phyloP scores from a whole-genome alignment of 2,113 vertebrate genomes.

The Thamnophis sirtalis region DNA sequence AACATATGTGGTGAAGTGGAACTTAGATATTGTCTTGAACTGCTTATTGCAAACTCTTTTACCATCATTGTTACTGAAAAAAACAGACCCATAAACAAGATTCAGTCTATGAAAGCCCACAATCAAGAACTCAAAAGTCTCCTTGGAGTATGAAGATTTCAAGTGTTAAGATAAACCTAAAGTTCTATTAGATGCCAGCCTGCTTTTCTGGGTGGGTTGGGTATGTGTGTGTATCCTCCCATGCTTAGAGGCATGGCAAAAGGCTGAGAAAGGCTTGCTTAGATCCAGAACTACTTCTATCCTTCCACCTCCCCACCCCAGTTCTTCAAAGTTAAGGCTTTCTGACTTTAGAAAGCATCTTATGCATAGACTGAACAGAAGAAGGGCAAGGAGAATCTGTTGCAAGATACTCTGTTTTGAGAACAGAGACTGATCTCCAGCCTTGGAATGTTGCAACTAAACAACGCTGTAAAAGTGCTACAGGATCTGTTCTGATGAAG shows the following conservation, averaged over 20 bases:
- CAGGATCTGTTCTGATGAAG: background rate
- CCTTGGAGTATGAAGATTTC: background rate
- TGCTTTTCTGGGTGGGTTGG: background rate
- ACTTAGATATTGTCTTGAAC: slow-evolving; percentile 31
- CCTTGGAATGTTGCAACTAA: background rate
- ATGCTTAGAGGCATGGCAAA: background rate
- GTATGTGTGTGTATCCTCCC: background rate
- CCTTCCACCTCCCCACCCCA: background rate
- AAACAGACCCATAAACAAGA: background rate
- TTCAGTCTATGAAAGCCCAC: background rate
- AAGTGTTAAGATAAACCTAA: background rate
- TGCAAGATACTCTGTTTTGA: background rate
- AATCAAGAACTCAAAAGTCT: background rate
- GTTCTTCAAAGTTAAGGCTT: background rate
- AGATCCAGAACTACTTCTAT: background rate
- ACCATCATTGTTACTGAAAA: background rate
- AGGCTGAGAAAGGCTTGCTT: background rate
- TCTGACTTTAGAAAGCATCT: background rate
- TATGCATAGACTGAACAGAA: background rate
- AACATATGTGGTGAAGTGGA: background rate
- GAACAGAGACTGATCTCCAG: background rate
- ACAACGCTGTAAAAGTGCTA: background rate
- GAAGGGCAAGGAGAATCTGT: background rate
- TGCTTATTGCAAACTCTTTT: background rate
- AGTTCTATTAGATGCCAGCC: background rate